phyloP scores from a whole-genome alignment of 2,888 invertebrate genomes.

The Leptinotarsa tumamoca region DNA sequence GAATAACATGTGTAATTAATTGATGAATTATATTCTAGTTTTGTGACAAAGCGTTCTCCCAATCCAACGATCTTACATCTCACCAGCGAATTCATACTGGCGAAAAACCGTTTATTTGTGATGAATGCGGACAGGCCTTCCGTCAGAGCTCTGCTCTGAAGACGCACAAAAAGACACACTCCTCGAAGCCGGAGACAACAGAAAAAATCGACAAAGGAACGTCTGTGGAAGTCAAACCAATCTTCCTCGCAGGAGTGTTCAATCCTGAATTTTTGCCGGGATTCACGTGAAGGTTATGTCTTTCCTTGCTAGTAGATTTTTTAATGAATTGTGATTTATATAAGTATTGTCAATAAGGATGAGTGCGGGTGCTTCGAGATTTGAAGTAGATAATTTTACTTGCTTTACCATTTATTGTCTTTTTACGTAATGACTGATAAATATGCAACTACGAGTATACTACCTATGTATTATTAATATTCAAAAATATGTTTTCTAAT shows the following conservation, averaged over 20 bases:
- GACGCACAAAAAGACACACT: constrained; percentile 65
- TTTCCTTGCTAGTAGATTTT: background rate
- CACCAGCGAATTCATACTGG: constrained; percentile 64
- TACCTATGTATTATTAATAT: too few relatives aligned
- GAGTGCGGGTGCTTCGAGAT: background rate
- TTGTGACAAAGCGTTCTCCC: constrained; percentile 59
- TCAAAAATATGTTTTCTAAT: too few relatives aligned
- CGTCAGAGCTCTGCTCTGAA: constrained; percentile 65
- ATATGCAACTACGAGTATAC: too few relatives aligned
- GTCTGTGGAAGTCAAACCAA: constrained; percentile 26
- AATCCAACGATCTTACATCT: constrained; percentile 58
- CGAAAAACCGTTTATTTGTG: constrained; percentile 63
- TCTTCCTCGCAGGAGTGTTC: constrained; percentile 29
- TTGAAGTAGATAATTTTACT: background rate
- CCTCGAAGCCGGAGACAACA: constrained; percentile 32
- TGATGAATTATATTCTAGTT: constrained; percentile 47
- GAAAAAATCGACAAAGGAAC: constrained; percentile 2
- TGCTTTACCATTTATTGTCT: too few relatives aligned
- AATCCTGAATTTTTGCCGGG: constrained; percentile 35
- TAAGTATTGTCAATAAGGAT: constrained; percentile 49
- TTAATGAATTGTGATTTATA: constrained; percentile 23
- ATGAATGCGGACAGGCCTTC: constrained; percentile 64
- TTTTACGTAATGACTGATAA: too few relatives aligned
- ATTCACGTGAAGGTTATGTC: constrained; percentile 19
- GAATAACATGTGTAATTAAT: background rate